Conservation (phyloP, 2,888 invertebrate species). For the Agrochola macilenta region DNA sequence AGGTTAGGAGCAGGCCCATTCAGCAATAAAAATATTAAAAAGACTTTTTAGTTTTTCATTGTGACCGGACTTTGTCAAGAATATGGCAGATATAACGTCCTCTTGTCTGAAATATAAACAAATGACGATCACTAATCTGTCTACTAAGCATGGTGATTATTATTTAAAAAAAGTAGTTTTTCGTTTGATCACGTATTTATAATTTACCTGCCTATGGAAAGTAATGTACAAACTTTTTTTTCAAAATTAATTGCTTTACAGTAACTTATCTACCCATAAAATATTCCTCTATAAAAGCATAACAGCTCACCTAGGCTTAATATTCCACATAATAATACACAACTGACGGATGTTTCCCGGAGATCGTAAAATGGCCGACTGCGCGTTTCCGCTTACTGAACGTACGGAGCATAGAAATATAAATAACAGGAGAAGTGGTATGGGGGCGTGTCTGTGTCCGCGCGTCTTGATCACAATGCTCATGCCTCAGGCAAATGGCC, state of each 20-base stretch:
- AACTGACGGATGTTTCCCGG: constrained; percentile 23
- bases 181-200: neutral
- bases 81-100: neutral
- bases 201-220: neutral
- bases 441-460: too few species aligned
- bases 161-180: neutral
- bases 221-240: too few species aligned
- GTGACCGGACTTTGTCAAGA: neutral
- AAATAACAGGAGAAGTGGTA: too few species aligned
- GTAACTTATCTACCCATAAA: too few species aligned
- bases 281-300: too few species aligned
- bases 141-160: neutral
- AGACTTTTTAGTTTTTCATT: neutral
- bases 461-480: too few species aligned
- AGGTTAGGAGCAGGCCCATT: too few species aligned
- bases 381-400: constrained; percentile 40
- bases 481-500: too few species aligned
- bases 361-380: constrained; percentile 51
- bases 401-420: too few species aligned
- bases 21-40: too few species aligned
- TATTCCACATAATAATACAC: constrained; percentile 19
- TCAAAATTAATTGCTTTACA: too few species aligned
- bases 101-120: neutral
- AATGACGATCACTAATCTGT: neutral
- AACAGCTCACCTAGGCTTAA: neutral